These are phyloP conservation scores for Amblyopsis rosae DNA, from an alignment of 2,113 vertebrate species.

Conservation along the genomic window DNA sequence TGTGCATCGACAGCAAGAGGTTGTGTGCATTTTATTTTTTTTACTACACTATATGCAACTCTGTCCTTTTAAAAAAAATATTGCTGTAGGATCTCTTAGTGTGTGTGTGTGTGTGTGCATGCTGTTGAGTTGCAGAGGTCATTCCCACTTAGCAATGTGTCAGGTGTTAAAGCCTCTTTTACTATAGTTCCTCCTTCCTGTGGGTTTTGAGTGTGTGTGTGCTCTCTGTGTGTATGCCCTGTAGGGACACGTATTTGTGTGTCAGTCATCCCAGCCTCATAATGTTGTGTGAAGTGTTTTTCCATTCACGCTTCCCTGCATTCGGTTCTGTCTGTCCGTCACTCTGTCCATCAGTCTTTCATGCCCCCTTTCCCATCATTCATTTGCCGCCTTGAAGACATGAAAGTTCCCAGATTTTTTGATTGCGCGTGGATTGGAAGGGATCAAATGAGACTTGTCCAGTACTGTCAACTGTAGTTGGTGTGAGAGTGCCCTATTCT, in stretches of 20 bases:
- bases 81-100: neutral
- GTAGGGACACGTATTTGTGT: neutral
- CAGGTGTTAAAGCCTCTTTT: constrained; percentile 49
- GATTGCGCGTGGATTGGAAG: constrained; percentile 4
- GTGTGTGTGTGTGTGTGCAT: constrained; percentile 1
- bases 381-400: neutral
- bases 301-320: constrained; percentile 1
- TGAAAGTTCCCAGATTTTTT: neutral
- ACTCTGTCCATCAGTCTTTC: neutral
- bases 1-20: constrained; percentile 5
- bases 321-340: neutral
- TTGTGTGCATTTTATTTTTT: neutral
- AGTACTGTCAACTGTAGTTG: neutral
- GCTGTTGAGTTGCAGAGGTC: constrained; percentile 8
- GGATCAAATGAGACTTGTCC: constrained; percentile 14
- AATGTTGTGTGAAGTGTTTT: constrained; percentile 14
- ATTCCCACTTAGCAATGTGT: constrained; percentile 23
- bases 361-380: neutral
- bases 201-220: neutral
- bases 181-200: constrained; percentile 26
- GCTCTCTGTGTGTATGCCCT: neutral
- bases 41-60: neutral
- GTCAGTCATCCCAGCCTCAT: constrained; percentile 5
- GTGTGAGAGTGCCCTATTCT: neutral
- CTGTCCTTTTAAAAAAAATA: neutral